Evolutionary conservation across 2,888 invertebrate genomes (phyloP).

Genomic region (Caenorhabditis sp.): DNA sequence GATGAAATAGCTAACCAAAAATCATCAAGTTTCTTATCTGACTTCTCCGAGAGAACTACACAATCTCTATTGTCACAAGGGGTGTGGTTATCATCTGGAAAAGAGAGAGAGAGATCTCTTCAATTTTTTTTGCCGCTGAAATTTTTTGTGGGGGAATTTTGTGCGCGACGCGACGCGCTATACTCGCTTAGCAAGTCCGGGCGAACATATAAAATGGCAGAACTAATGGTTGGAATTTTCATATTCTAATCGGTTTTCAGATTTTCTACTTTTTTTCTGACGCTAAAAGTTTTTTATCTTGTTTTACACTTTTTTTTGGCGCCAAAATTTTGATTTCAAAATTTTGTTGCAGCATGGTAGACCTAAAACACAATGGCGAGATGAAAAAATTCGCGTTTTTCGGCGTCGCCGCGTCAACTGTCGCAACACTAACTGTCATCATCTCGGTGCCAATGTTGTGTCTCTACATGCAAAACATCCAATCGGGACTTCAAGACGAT

Average conservation of each 20-base stretch:
- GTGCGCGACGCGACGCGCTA: background rate
- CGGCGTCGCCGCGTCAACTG: slow-evolving; percentile 59
- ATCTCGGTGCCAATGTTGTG: slow-evolving; percentile 67
- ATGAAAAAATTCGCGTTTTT: slow-evolving; percentile 64
- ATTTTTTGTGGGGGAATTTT: slow-evolving; percentile 11
- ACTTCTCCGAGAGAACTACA: slow-evolving; percentile 11
- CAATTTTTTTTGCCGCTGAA: background rate
- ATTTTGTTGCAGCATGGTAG: slow-evolving; percentile 22
- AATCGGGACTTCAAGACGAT: slow-evolving; percentile 65
- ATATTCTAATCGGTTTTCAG: background rate
- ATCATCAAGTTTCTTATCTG: slow-evolving; percentile 1
- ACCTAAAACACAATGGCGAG: slow-evolving; percentile 51
- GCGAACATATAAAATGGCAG: background rate
- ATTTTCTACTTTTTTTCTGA: slow-evolving; percentile 3
- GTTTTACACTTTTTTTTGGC: background rate
- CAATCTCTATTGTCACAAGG: background rate
- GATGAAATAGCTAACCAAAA: too few relatives aligned
- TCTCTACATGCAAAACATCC: slow-evolving; percentile 69
- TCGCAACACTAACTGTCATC: slow-evolving; percentile 66
- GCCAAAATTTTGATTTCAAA: background rate
- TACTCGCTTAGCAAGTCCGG: slow-evolving; percentile 38
- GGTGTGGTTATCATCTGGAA: slow-evolving; percentile 12
- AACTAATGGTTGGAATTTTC: background rate
- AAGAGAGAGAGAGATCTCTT: slow-evolving; percentile 14
- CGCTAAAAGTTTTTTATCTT: background rate